A percentile compares a stretch with the other conserved stretches of the same genome.
Evolutionary conservation across 2,888 invertebrate genomes (phyloP).

Genomic region (Ophion ellenae): DNA sequence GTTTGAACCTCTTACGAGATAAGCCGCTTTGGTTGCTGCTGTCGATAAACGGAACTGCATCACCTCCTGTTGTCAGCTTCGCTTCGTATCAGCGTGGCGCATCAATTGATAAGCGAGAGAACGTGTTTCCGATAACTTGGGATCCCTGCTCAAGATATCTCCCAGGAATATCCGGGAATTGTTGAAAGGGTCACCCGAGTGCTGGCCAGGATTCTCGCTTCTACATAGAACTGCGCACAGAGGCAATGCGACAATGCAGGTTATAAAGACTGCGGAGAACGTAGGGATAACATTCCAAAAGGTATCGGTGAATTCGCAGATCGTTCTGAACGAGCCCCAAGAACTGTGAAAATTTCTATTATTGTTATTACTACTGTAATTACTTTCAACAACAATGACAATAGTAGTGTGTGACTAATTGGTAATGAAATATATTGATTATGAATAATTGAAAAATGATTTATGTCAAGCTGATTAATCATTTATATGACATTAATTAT

Average conservation of each 20-base stretch:
- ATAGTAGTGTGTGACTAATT: no score
- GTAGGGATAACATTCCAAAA: neutral
- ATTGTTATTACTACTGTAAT: no score
- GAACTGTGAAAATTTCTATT: no score
- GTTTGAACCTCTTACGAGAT: neutral
- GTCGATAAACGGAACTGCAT: constrained; percentile 11
- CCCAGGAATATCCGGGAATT: neutral
- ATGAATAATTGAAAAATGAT: neutral
- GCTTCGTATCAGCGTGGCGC: neutral
- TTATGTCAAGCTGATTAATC: no score
- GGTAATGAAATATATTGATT: no score
- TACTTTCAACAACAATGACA: no score
- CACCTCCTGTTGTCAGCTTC: neutral
- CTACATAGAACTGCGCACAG: neutral
- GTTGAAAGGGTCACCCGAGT: neutral
- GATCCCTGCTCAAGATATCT: neutral
- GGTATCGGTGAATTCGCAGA: neutral
- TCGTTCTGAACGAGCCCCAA: neutral
- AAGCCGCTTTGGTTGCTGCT: constrained; percentile 21
- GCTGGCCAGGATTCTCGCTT: neutral
- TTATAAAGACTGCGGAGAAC: neutral
- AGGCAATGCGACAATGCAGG: neutral
- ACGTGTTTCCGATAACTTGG: constrained; percentile 12
- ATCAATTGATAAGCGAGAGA: constrained; percentile 7
- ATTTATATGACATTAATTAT: no score